A percentile compares a stretch with the other conserved stretches of the same genome.
Conservation (phyloP, 2,888 invertebrate genomes). For the Syrphus vitripennis region DNA sequence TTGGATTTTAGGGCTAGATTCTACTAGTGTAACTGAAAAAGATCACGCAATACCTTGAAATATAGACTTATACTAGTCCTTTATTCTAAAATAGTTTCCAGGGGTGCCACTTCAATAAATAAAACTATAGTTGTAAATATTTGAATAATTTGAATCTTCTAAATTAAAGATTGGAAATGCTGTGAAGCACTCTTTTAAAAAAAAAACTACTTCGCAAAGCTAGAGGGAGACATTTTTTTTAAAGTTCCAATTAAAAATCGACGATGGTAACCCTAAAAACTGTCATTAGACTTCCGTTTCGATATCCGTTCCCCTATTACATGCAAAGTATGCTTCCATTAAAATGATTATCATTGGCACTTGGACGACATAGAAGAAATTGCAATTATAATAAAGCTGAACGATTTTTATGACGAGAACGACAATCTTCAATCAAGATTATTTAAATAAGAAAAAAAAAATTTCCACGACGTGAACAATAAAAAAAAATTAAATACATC, state of each 20-base stretch:
- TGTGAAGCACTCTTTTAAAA: no score
- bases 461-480: background rate
- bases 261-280: background rate
- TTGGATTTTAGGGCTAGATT: no score
- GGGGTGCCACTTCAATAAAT: no score
- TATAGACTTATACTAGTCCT: no score
- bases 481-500: slow-evolving; percentile 5
- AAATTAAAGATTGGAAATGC: no score
- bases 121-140: no score
- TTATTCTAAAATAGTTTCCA: no score
- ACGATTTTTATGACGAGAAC: background rate
- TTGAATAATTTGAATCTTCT: no score
- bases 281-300: background rate
- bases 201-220: no score
- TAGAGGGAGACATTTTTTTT: no score
- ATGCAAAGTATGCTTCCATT: background rate
- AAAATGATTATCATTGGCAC: background rate
- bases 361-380: background rate
- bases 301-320: background rate
- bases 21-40: no score
- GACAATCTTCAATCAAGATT: slow-evolving; percentile 6
- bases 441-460: background rate
- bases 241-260: background rate
- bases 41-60: no score
- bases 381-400: background rate